Conservation (phyloP, 2,113 vertebrate genomes). For the Labrus mixtus region DNA sequence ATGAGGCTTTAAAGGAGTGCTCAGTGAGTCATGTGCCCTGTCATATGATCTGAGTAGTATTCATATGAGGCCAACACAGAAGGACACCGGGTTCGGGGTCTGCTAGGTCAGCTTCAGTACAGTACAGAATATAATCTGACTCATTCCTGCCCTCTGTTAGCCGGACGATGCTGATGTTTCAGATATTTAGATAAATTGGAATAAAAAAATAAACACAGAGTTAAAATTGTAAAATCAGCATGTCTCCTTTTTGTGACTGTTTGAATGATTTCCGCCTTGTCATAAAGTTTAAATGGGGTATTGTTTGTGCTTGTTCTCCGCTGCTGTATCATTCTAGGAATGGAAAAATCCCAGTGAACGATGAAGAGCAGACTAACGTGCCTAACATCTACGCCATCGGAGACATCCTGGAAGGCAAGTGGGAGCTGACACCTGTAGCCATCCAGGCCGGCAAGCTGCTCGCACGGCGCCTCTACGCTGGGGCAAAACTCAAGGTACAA, state of each 20-base stretch:
- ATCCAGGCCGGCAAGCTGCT: slow-evolving; percentile 94
- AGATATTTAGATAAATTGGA: no score
- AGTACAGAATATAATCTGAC: background rate
- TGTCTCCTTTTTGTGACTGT: background rate
- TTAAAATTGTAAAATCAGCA: background rate
- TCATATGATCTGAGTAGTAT: slow-evolving; percentile 60
- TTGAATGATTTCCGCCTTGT: no score
- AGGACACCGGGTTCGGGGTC: background rate
- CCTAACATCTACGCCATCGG: slow-evolving; percentile 93
- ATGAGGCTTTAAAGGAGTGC: slow-evolving; percentile 42
- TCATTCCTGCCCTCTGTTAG: background rate
- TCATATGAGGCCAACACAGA: background rate
- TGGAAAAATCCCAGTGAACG: slow-evolving; percentile 92
- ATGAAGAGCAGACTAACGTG: slow-evolving; percentile 93
- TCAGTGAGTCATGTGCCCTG: slow-evolving; percentile 65
- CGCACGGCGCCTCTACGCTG: slow-evolving; percentile 90
- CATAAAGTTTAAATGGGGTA: background rate
- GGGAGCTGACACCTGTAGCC: slow-evolving; percentile 94
- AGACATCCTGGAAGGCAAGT: slow-evolving; percentile 93
- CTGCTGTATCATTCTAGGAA: slow-evolving; percentile 77
- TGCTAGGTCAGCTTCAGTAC: slow-evolving; percentile 1
- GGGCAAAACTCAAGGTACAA: slow-evolving; percentile 85
- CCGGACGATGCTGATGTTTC: no score
- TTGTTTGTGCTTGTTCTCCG: no score
- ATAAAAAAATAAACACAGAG: background rate